Percentiles rank a stretch among this genome's conserved stretches.
Conservation (phyloP, 1,140 invertebrate species). For the Glossosoma conforme region DNA sequence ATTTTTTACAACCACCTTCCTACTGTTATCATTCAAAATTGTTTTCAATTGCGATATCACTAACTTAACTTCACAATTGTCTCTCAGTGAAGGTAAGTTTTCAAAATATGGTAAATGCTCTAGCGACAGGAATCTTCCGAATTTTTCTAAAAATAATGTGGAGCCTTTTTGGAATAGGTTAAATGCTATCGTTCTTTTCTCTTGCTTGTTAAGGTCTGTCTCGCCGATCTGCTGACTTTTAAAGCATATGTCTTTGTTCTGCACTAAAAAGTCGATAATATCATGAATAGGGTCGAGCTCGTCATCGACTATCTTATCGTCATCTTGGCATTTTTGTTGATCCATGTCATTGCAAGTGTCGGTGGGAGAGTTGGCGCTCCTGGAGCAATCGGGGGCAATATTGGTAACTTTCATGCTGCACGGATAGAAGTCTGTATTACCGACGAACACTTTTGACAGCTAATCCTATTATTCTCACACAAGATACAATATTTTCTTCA, state of each 20-base stretch:
- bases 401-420: too few species aligned
- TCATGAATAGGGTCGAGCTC: conserved; percentile 42
- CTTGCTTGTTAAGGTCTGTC: conserved; percentile 58
- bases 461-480: too few species aligned
- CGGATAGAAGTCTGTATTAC: too few species aligned
- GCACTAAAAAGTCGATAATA: conserved; percentile 47
- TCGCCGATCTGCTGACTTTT: conserved; percentile 76
- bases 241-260: conserved; percentile 52
- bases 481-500: too few species aligned
- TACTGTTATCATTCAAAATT: conserved; percentile 49
- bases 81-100: conserved; percentile 36
- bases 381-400: too few species aligned
- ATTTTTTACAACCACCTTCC: conserved; percentile 66
- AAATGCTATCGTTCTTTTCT: conserved; percentile 66
- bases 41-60: conserved; percentile 55
- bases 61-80: conserved; percentile 58
- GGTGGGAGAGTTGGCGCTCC: too few species aligned
- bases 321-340: too few species aligned
- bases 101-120: conserved; percentile 67
- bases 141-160: conserved; percentile 66
- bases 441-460: too few species aligned
- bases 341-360: too few species aligned
- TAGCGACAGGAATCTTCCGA: conserved; percentile 65
- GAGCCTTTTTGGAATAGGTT: conserved; percentile 62
- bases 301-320: too few species aligned